Evolutionary conservation across 2,888 invertebrate species (phyloP).

Genomic region (Melanophora roralis): DNA sequence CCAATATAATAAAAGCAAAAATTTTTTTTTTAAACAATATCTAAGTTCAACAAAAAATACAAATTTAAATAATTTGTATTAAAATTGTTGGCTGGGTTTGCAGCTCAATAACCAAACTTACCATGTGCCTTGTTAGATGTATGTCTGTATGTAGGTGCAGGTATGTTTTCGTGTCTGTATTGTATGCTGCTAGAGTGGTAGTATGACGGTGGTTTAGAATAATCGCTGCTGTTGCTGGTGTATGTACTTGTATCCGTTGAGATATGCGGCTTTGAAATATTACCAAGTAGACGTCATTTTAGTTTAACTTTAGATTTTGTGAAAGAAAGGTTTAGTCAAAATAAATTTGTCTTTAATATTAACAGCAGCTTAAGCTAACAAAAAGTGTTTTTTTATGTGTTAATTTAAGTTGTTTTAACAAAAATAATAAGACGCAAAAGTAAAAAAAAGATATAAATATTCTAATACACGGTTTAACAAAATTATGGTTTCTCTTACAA

Average conservation of each 20-base stretch:
- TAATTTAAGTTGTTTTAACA: neutral
- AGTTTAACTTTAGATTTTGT: constrained; percentile 62
- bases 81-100: constrained; percentile 28
- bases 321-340: constrained; percentile 53
- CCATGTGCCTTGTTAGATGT: constrained; percentile 13
- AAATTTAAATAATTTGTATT: too few relatives aligned
- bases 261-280: constrained; percentile 58
- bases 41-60: too few relatives aligned
- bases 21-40: too few relatives aligned
- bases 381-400: constrained; percentile 36
- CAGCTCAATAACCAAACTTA: neutral
- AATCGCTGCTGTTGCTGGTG: constrained; percentile 12
- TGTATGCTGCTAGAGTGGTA: constrained; percentile 20
- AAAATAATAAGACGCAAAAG: constrained; percentile 1
- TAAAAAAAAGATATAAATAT: neutral
- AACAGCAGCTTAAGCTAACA: neutral
- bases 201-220: constrained; percentile 17
- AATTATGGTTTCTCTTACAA: neutral
- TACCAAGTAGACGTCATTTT: constrained; percentile 60
- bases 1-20: too few relatives aligned
- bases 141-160: constrained; percentile 27
- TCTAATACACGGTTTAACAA: neutral
- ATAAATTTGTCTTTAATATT: neutral
- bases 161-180: constrained; percentile 12
- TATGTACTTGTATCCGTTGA: constrained; percentile 34